Evolutionary conservation across 2,113 vertebrate species (phyloP).

Genomic region (Dendropsophus ebraccatus): DNA sequence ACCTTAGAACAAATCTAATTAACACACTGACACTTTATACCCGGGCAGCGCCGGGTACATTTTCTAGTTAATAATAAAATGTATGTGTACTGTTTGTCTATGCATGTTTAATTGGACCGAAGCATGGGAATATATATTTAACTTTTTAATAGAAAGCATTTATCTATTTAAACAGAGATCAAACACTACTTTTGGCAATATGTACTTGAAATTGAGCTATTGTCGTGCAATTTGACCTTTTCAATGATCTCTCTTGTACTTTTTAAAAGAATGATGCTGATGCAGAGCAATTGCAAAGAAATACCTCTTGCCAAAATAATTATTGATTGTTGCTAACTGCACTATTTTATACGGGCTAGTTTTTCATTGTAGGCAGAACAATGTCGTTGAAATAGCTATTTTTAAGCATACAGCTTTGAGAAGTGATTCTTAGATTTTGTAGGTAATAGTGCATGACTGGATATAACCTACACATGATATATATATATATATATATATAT

Average conservation of each 20-base stretch:
- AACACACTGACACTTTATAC: too few relatives aligned
- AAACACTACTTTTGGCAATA: constrained; percentile 57
- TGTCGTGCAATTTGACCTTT: constrained; percentile 70
- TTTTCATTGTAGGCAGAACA: constrained; percentile 36
- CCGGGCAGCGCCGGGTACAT: too few relatives aligned
- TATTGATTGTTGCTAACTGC: constrained; percentile 48
- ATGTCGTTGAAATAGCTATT: constrained; percentile 40
- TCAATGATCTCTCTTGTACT: constrained; percentile 68
- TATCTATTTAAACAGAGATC: constrained; percentile 25
- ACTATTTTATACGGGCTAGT: constrained; percentile 50
- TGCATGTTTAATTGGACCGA: not conserved
- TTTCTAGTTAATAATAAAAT: too few relatives aligned
- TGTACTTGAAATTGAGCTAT: constrained; percentile 68
- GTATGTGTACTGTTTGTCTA: not conserved
- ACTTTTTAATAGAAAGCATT: constrained; percentile 14
- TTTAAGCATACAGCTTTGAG: constrained; percentile 21
- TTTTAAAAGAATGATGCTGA: constrained; percentile 60
- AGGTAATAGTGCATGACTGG: constrained; percentile 34
- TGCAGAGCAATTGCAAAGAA: constrained; percentile 62
- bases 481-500: too few relatives aligned
- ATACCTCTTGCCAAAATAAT: constrained; percentile 47
- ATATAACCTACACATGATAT: not conserved
- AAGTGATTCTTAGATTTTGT: constrained; percentile 33
- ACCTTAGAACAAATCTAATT: too few relatives aligned
- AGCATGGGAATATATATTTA: not conserved